A percentile compares a stretch with the other conserved stretches of the same genome.
Evolutionary conservation across 2,888 invertebrate genomes (phyloP).

Genomic region (Cybosia mesomella): DNA sequence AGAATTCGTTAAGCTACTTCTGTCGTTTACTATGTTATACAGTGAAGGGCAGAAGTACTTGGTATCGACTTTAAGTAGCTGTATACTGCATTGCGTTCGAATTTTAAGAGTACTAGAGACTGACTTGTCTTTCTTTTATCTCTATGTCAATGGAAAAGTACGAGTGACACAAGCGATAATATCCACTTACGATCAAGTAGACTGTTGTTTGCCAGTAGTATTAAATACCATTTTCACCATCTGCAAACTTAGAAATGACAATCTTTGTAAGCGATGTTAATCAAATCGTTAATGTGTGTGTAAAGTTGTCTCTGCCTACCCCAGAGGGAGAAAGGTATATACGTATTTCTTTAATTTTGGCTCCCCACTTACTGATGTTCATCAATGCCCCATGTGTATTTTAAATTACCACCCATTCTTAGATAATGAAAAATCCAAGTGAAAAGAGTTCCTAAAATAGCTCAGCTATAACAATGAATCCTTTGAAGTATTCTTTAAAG

Average conservation of each 20-base stretch:
- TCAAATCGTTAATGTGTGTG: too few species aligned
- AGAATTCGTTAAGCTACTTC: background rate
- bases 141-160: background rate
- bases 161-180: background rate
- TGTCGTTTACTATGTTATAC: too few species aligned
- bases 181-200: background rate
- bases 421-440: background rate
- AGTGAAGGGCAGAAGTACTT: too few species aligned
- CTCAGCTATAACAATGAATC: slow-evolving; percentile 8
- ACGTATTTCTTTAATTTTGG: too few species aligned
- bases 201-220: background rate
- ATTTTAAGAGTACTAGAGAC: background rate
- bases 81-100: background rate
- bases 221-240: background rate
- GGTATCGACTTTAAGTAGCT: background rate
- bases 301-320: background rate
- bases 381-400: background rate
- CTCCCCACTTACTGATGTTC: too few species aligned
- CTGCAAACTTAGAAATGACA: background rate
- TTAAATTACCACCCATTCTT: background rate
- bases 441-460: slow-evolving; percentile 1
- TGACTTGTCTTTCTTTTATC: background rate
- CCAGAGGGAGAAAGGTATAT: background rate
- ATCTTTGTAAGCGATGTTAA: too few species aligned
- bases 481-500: slow-evolving; percentile 41